Conservation (phyloP, 2,888 invertebrate genomes). For the Anticlea derivata region DNA sequence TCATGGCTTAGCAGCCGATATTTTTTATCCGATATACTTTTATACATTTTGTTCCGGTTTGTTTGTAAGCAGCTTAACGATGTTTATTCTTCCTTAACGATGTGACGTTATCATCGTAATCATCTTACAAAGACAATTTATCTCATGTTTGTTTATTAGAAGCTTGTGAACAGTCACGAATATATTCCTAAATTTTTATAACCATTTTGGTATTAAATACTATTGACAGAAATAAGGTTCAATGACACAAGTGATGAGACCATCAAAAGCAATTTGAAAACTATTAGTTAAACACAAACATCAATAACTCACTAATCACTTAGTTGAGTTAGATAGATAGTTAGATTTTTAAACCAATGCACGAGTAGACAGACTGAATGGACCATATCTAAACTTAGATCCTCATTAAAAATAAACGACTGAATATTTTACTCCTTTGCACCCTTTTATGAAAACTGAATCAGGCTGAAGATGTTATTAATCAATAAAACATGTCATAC, state of each 20-base stretch:
- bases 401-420: neutral
- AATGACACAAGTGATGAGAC: conserved; percentile 16
- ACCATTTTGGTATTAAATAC: neutral
- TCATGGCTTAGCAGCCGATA: conserved; percentile 45
- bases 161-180: no score
- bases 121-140: conserved; percentile 2
- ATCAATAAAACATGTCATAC: no score
- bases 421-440: neutral
- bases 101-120: conserved; percentile 12
- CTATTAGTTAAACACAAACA: conserved; percentile 23
- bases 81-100: conserved; percentile 25
- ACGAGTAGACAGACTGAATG: neutral
- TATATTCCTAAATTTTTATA: no score
- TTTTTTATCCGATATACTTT: conserved; percentile 40
- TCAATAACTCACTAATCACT: conserved; percentile 12
- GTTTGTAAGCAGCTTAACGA: conserved; percentile 28
- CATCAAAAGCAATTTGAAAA: conserved; percentile 20
- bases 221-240: conserved; percentile 24
- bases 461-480: neutral
- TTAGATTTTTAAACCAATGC: conserved; percentile 8
- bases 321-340: conserved; percentile 17
- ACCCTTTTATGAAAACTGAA: neutral
- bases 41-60: conserved; percentile 22
- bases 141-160: conserved; percentile 3
- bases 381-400: neutral